Percentiles rank a stretch among this genome's conserved stretches.
phyloP scores from a whole-genome alignment of 1,140 invertebrate genomes.

The Chironomus striatipennis region DNA sequence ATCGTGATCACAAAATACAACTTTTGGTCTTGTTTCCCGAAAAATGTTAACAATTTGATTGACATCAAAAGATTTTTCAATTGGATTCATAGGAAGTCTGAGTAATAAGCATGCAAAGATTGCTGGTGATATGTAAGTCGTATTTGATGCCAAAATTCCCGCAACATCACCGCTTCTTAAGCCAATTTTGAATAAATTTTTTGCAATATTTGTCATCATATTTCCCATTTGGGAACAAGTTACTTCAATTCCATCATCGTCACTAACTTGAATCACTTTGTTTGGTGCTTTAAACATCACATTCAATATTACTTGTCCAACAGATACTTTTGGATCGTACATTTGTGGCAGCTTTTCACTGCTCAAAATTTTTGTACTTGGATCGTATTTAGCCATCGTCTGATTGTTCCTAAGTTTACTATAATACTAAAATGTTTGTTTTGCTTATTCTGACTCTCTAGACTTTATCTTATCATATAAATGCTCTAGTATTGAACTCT shows the following conservation, averaged over 20 bases:
- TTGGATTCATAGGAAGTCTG: not conserved
- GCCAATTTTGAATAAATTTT: slow-evolving; percentile 1
- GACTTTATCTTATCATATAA: not conserved
- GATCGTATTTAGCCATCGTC: not conserved
- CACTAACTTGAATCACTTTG: not conserved
- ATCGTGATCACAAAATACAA: slow-evolving; percentile 37
- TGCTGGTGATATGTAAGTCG: not conserved
- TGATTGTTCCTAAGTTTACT: not conserved
- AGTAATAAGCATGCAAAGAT: not conserved
- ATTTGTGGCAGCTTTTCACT: not conserved
- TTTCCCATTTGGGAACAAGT: not conserved
- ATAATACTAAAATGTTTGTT: not conserved
- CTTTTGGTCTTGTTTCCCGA: slow-evolving; percentile 34
- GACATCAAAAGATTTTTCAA: not conserved
- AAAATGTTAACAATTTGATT: slow-evolving; percentile 33
- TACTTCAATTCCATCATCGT: slow-evolving; percentile 18
- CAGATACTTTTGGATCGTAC: not conserved
- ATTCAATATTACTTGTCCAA: not conserved
- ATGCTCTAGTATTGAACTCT: no score
- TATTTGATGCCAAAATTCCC: not conserved
- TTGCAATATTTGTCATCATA: not conserved
- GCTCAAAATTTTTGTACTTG: not conserved
- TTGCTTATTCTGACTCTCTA: not conserved
- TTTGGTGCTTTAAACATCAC: not conserved
- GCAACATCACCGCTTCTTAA: not conserved